Base-by-base conservation (phyloP, 35 echinoderm and acorn worm genomes). In the Hemicentrotus pulcherrimus region DNA sequence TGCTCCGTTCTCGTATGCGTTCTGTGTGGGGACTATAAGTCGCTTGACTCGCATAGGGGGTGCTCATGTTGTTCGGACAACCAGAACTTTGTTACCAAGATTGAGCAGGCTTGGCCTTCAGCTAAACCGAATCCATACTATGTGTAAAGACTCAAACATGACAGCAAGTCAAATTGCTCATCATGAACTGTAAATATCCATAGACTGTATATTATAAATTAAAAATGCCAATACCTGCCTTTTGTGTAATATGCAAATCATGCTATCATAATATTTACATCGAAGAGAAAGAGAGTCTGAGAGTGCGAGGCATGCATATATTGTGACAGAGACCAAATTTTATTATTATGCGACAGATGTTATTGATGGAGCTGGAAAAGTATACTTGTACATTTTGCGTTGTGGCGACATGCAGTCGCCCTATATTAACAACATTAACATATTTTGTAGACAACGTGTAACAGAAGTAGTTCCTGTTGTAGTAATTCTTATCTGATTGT, bases 1-100 rank as follows among this genome's bases (percentile, higher is more conserved):
- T 93, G 91, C n/a, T 47, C 91, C 11, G n/a, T 93, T 93, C 91
- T 93, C 46, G 91, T 93, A 28, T 93, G 91, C 48, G 46, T 93
- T 13, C n/a, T 93, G 16, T 93, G 91, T n/a, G 91, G 32, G 16
- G 48, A 93, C 47, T 93, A 93, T 46, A 47, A 58, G 30, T 47
- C 46, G 4, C 91, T 93, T 10, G 91, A 93, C 19, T 32, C 48
- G 14, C 30, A 58, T 31, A 18, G 91, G 30, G 32, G 30, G 4
- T 93, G 91, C 28, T 58, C 91, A 14, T 93, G 91, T 47, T 93
- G 91, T n/a, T 58, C 91, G 46, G 91, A 58, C 22, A 58, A 58
- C n/a, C 46, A 47, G 19, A 47, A 58, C 48, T 48, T 93, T 58
- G 9, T 48, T 30, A 31, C 46, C 11, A 93, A 93, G 91, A 93